Conservation (phyloP, 1,140 invertebrate genomes). For the Tetranychus cinnabarinus region DNA sequence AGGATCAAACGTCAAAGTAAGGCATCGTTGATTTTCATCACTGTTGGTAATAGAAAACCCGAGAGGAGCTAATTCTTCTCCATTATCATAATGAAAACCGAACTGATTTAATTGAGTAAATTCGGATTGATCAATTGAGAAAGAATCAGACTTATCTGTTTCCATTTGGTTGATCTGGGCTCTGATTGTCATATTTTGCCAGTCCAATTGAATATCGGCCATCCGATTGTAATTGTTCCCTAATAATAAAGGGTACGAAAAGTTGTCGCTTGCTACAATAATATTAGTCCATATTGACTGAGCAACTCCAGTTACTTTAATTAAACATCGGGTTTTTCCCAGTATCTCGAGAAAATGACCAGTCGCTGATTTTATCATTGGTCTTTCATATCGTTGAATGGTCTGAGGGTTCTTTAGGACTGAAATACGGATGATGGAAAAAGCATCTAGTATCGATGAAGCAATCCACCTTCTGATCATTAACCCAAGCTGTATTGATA, state of each 20-base stretch:
- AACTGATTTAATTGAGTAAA: no score
- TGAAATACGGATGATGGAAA: not conserved
- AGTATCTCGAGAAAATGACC: not conserved
- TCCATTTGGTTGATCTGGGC: no score
- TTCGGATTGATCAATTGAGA: no score
- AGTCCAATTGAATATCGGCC: not conserved
- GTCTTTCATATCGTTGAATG: not conserved
- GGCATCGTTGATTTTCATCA: no score
- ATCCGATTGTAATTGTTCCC: not conserved
- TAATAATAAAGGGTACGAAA: not conserved
- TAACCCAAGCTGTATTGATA: not conserved
- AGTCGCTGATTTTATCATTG: not conserved
- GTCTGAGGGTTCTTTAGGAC: not conserved
- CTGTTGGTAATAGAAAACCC: no score
- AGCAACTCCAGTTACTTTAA: not conserved
- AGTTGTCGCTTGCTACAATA: not conserved
- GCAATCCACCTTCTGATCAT: not conserved
- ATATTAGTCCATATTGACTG: not conserved
- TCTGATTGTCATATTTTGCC: no score
- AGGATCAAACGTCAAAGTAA: no score
- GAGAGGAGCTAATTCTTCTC: no score
- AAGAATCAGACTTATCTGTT: no score
- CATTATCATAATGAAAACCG: no score
- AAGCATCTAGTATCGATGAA: not conserved
- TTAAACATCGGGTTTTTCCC: not conserved